phyloP scores from a whole-genome alignment of 2,888 invertebrate genomes.

The Troides aeacus region DNA sequence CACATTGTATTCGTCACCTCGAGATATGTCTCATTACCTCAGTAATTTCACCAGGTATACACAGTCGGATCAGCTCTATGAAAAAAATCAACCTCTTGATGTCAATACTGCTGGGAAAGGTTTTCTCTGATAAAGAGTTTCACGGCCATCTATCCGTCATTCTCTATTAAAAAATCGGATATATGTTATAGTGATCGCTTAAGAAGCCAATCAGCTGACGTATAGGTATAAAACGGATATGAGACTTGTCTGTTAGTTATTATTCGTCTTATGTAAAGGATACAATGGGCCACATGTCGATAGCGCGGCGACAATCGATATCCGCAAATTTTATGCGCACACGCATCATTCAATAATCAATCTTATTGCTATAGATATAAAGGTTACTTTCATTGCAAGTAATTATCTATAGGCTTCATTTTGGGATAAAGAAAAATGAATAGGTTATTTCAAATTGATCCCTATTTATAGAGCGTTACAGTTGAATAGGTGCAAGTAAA shows the following conservation, averaged over 20 bases:
- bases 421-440: slow-evolving; percentile 9
- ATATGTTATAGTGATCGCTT: no score
- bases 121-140: no score
- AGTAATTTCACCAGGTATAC: no score
- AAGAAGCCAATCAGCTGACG: slow-evolving; percentile 20
- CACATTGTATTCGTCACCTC: no score
- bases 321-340: slow-evolving; percentile 17
- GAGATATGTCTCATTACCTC: no score
- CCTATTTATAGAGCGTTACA: slow-evolving; percentile 33
- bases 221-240: slow-evolving; percentile 32
- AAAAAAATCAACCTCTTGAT: no score
- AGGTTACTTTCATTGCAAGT: background rate
- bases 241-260: slow-evolving; percentile 34
- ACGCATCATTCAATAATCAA: slow-evolving; percentile 6
- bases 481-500: slow-evolving; percentile 1
- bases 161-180: no score
- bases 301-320: slow-evolving; percentile 31
- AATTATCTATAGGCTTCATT: background rate
- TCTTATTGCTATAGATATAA: background rate
- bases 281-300: slow-evolving; percentile 37
- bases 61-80: no score
- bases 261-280: slow-evolving; percentile 39
- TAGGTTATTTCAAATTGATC: slow-evolving; percentile 31
- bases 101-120: no score
- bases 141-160: no score